Percentiles rank a stretch among this genome's conserved stretches.
These are phyloP conservation scores for Pyrochroa serraticornis DNA, from an alignment of 2,888 invertebrate species.

Conservation along the genomic window DNA sequence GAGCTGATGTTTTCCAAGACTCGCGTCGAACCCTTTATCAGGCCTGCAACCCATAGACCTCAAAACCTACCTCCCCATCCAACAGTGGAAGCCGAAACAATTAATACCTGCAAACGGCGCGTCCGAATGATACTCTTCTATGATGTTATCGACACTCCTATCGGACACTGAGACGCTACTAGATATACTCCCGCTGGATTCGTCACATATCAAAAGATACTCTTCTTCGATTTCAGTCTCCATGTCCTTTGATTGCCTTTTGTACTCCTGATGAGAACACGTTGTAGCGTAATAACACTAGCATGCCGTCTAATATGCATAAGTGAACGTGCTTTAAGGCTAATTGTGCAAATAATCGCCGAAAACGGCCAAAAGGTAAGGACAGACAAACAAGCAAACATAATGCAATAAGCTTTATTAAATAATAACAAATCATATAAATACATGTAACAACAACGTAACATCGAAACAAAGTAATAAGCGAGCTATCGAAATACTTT, in stretches of 20 bases:
- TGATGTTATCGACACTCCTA: conserved; percentile 79
- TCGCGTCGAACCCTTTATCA: conserved; percentile 82
- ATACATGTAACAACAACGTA: conserved; percentile 32
- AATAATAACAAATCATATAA: conserved; percentile 30
- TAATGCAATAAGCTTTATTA: conserved; percentile 30
- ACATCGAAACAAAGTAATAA: conserved; percentile 23
- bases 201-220: conserved; percentile 62
- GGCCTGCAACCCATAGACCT: conserved; percentile 62
- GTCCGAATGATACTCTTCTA: conserved; percentile 85
- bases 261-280: conserved; percentile 71
- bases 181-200: conserved; percentile 76
- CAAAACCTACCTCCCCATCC: conserved; percentile 1
- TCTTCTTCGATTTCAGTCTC: conserved; percentile 77
- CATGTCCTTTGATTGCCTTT: conserved; percentile 82
- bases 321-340: conserved; percentile 5
- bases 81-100: not conserved
- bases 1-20: conserved; percentile 68
- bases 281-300: no score
- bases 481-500: conserved; percentile 3
- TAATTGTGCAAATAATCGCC: not conserved
- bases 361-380: conserved; percentile 1
- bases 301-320: no score
- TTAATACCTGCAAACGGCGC: conserved; percentile 83
- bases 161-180: conserved; percentile 75
- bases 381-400: conserved; percentile 27